A percentile compares a stretch with the other conserved stretches of the same genome.
phyloP scores from a whole-genome alignment of 2,888 invertebrate genomes.

The Mantis religiosa region DNA sequence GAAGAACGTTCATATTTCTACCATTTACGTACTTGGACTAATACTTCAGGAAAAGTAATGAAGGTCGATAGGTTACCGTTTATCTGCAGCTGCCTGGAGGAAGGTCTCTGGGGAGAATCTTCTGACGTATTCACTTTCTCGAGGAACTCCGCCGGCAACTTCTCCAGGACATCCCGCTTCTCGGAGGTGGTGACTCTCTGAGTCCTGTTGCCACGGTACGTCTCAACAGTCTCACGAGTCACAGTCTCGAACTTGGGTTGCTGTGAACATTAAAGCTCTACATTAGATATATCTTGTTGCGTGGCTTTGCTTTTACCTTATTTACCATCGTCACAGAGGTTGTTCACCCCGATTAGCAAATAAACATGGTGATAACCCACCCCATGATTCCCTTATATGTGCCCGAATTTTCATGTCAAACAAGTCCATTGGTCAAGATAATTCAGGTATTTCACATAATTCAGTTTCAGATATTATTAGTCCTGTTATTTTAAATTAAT shows the following conservation, averaged over 20 bases:
- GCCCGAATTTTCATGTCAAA: no score
- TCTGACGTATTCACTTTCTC: not conserved
- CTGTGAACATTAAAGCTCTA: conserved; percentile 38
- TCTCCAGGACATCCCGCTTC: conserved; percentile 51
- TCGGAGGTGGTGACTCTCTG: conserved; percentile 58
- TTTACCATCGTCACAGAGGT: not conserved
- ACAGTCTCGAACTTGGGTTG: conserved; percentile 61
- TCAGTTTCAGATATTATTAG: no score
- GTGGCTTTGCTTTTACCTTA: not conserved
- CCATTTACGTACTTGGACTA: no score
- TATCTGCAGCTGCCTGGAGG: not conserved
- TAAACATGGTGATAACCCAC: not conserved
- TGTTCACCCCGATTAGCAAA: not conserved
- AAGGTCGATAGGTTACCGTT: not conserved
- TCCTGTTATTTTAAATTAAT: no score
- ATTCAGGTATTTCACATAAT: no score
- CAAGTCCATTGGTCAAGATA: no score
- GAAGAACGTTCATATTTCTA: no score
- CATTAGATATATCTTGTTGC: not conserved
- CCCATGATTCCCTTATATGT: no score
- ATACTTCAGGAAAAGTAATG: not conserved
- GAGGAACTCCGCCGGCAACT: conserved; percentile 40
- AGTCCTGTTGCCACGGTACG: conserved; percentile 58
- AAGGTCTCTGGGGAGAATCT: not conserved
- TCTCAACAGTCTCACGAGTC: conserved; percentile 62